Base-by-base conservation (phyloP, 2,113 vertebrate genomes). In the Calypte anna region DNA sequence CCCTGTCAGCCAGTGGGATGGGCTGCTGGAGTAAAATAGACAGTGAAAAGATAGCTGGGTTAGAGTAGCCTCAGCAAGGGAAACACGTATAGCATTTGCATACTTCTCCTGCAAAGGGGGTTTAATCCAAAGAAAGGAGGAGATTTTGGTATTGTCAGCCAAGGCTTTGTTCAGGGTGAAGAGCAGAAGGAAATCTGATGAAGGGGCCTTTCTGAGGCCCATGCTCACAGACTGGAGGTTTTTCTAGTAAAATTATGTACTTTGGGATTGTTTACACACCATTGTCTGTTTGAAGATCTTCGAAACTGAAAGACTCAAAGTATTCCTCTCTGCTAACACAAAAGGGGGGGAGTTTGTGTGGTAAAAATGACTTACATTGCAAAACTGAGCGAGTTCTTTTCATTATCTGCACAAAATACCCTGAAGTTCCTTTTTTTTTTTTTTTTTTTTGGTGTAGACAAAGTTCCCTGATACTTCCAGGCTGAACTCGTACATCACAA, bases 121-220 rank as follows among this genome's bases (percentile, higher is more conserved):
- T 97, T 97, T 98, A 98, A 97, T 97, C 97, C 94, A 14, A 96
- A 97, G 97, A 97, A 98, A 98, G 97, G 62, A 96, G 97, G 97
- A 96, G 97, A 97, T 98, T 98, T 98, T 24, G 7, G 96, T 97
- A 93, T 98, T 98, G 98, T 98, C 97, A 97, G 83, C 82, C 86
- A 86, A 73, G 91, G 94, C 98, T 98, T 98, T 98, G 98, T 98
- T 98, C 93, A 3, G 88, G 82, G 91, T 94, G 93, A 97, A 96
- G 97, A 97, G 97, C 94, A 96, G 95, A 97, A 94, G 96, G 94
- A 98, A 98, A 96, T 97, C 97, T 97, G 95, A 95, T 97, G 94
- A 97, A 97, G 97, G 96, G 90, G 88, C 82, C 94, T 96, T 97
- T 98, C 98, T 98, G 96, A 97, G 97, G 98, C 91, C 95, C 86